Conservation (phyloP, 2,113 vertebrate species). For the Rhombomys opimus region DNA sequence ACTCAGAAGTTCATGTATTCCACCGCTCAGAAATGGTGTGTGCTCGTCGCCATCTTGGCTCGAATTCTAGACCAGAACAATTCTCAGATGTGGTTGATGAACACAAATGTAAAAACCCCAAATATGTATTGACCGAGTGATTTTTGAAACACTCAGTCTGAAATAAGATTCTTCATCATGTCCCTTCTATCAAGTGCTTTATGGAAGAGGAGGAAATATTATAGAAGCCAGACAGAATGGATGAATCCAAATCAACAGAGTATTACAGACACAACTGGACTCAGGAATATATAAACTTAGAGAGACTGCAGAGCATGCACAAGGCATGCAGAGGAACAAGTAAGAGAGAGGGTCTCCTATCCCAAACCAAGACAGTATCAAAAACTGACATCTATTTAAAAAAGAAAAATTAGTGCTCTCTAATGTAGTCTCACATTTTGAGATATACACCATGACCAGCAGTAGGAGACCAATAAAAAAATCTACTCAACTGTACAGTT, state of each 20-base stretch:
- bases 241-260: neutral
- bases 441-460: accelerated
- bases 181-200: neutral
- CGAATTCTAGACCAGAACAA: too few species aligned
- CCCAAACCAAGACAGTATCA: neutral
- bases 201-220: neutral
- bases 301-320: neutral
- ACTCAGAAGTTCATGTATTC: too few species aligned
- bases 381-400: neutral
- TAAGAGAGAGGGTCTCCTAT: neutral
- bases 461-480: neutral
- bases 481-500: neutral
- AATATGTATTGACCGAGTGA: neutral
- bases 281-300: neutral
- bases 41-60: too few species aligned
- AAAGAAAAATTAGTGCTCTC: neutral
- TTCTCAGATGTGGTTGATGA: neutral
- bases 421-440: neutral
- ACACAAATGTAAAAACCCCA: neutral
- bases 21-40: too few species aligned
- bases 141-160: neutral
- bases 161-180: neutral
- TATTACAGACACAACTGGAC: neutral
- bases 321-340: neutral
- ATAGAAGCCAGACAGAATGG: neutral